phyloP scores from a whole-genome alignment of 1,140 invertebrate genomes.

The Bombus haemorrhoidalis region DNA sequence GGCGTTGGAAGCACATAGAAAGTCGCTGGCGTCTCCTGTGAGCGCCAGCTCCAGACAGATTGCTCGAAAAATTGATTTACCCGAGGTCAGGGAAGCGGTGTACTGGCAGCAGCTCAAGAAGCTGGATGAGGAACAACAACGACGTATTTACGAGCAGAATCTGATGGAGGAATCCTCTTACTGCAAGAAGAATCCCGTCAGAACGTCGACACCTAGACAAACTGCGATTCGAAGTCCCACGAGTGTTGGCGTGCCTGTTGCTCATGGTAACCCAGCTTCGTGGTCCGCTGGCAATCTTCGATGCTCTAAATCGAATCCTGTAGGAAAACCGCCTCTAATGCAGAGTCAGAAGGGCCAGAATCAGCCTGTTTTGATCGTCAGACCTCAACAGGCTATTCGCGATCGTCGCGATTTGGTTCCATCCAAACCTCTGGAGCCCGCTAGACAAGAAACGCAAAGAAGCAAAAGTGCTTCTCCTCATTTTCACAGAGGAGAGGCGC shows the following conservation, averaged over 20 bases:
- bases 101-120: slow-evolving; percentile 80
- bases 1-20: slow-evolving; percentile 73
- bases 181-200: neutral
- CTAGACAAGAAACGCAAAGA: slow-evolving; percentile 39
- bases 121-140: slow-evolving; percentile 78
- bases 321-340: slow-evolving; percentile 74
- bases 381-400: slow-evolving; percentile 75
- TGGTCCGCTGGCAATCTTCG: slow-evolving; percentile 54
- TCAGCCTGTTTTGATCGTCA: slow-evolving; percentile 76
- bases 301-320: slow-evolving; percentile 48
- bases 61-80: slow-evolving; percentile 61
- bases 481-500: slow-evolving; percentile 55
- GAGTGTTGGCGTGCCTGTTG: neutral
- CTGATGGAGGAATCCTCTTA: slow-evolving; percentile 49
- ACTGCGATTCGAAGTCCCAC: neutral
- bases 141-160: slow-evolving; percentile 75
- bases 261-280: slow-evolving; percentile 34
- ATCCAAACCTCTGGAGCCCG: slow-evolving; percentile 29
- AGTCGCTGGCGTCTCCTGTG: slow-evolving; percentile 46
- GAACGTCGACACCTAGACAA: neutral
- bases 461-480: slow-evolving; percentile 71
- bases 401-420: slow-evolving; percentile 54
- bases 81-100: slow-evolving; percentile 75
- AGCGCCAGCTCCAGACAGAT: slow-evolving; percentile 23
- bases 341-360: slow-evolving; percentile 74